Percentiles rank a stretch among this genome's conserved stretches.
Conservation (phyloP, 2,888 invertebrate genomes). For the Habroteleia sp. region DNA sequence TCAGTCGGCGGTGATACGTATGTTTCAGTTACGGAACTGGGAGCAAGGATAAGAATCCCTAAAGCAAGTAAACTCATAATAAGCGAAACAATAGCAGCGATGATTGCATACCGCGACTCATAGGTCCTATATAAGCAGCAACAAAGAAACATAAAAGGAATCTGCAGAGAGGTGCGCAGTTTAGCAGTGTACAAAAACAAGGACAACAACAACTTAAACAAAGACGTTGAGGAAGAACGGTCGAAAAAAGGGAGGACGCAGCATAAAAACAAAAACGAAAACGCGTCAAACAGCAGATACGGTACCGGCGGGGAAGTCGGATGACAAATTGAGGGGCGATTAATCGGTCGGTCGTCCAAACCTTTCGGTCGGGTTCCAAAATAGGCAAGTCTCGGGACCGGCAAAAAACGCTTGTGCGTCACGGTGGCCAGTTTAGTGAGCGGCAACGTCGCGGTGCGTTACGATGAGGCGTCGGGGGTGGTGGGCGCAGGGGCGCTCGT, state of each 20-base stretch:
- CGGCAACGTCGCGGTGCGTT: slow-evolving; percentile 78
- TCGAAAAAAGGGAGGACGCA: not conserved
- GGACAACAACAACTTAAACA: slow-evolving; percentile 6
- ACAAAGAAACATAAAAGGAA: slow-evolving; percentile 39
- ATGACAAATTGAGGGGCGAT: slow-evolving; percentile 28
- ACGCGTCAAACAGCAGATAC: not conserved
- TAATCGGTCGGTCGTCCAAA: slow-evolving; percentile 5
- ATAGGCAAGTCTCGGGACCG: slow-evolving; percentile 51
- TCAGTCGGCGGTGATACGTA: slow-evolving; percentile 52
- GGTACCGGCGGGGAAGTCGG: slow-evolving; percentile 4
- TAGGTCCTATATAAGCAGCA: slow-evolving; percentile 36
- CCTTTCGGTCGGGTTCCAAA: slow-evolving; percentile 20
- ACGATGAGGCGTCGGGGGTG: slow-evolving; percentile 82
- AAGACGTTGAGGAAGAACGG: not conserved
- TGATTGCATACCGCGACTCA: slow-evolving; percentile 33
- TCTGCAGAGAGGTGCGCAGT: not conserved
- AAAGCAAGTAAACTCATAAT: slow-evolving; percentile 33
- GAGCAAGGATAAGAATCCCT: not conserved
- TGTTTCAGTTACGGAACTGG: slow-evolving; percentile 11
- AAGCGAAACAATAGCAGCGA: slow-evolving; percentile 44
- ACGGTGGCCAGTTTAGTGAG: slow-evolving; percentile 80
- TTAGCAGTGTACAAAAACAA: slow-evolving; percentile 12
- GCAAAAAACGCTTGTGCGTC: slow-evolving; percentile 64
- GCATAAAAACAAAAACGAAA: slow-evolving; percentile 1
- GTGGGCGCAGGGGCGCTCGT: slow-evolving; percentile 82